Evolutionary conservation across 2,888 invertebrate genomes (phyloP), one percentile per base, ranked within the genome.

Genomic region (Drosophila maculinotata): DNA sequence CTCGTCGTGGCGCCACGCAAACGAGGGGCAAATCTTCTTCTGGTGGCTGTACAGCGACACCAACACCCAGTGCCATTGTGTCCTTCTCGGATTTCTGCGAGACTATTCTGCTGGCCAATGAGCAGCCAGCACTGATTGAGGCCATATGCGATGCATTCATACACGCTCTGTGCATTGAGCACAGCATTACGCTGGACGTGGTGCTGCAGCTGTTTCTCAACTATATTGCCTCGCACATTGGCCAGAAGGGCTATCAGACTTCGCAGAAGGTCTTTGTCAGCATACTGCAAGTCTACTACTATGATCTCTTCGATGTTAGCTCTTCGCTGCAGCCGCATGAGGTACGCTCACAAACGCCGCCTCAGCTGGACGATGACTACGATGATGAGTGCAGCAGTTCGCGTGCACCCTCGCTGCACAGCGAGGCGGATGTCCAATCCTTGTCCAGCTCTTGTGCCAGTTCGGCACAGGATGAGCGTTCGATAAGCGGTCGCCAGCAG

Each of bases 151-250:
- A 91, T 79, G 89, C 84, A 4, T 88, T 91, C 25, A 89, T 91
- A 36, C 90, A 90, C 73, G 90, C 90, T 0, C 70, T 91, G 8
- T 90, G 91, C 57, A 83, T 91, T 26, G 89, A 89, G 71, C 90
- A 89, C 41, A 88, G 88, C 49, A 83, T 91, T 44, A 82, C 88
- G 5, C 69, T 92, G 54, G 91, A 91, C 23, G 83, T 88, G 14
- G 75, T 91, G 63, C 86, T 92, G 5, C 92, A 94, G 91, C 92
- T 94, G 9, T 95, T 94, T 79, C 88, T 95, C 57, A 94, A 94
- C 64, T 95, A 94, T 86, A 91, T 95, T 59, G 94, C 95, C 4
- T 93, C 94, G n/a, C 92, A 94, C 76, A 93, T 94, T 28, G 94
- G 94, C 80, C 93, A 86, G 92, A 93, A 88, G 87, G 92, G 84